Percentiles rank a stretch among this genome's conserved stretches.
These are phyloP conservation scores for Vombatus ursinus DNA, from an alignment of 2,113 vertebrate species.

Conservation along the genomic window DNA sequence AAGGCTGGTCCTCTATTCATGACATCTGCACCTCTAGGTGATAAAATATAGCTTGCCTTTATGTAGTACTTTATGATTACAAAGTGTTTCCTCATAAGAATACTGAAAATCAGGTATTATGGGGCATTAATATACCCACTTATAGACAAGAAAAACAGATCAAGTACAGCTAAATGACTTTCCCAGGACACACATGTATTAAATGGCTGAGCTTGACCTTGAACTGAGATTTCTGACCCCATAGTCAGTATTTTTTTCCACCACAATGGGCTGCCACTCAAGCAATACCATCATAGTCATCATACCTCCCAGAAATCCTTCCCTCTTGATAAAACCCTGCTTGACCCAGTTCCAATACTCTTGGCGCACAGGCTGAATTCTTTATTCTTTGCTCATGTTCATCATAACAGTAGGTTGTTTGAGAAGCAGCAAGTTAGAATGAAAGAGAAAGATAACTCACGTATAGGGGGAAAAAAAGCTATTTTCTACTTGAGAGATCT, in stretches of 20 bases:
- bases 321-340: background rate
- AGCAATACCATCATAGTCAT: background rate
- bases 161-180: background rate
- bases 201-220: background rate
- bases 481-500: constrained; percentile 63
- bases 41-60: background rate
- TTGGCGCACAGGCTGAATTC: background rate
- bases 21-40: background rate
- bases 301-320: background rate
- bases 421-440: constrained; percentile 37
- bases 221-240: background rate
- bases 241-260: background rate
- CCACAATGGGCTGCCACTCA: background rate
- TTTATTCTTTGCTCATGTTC: constrained; percentile 37
- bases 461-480: constrained; percentile 42
- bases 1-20: background rate
- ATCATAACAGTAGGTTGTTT: constrained; percentile 25
- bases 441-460: constrained; percentile 41
- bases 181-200: background rate
- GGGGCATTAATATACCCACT: background rate
- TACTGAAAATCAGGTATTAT: background rate
- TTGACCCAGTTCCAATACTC: background rate
- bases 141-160: background rate
- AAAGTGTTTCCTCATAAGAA: background rate
- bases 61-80: background rate